Evolutionary conservation across 37 sponge, comb jelly and placozoan genomes (phyloP).

Genomic region (Crambe crambe): DNA sequence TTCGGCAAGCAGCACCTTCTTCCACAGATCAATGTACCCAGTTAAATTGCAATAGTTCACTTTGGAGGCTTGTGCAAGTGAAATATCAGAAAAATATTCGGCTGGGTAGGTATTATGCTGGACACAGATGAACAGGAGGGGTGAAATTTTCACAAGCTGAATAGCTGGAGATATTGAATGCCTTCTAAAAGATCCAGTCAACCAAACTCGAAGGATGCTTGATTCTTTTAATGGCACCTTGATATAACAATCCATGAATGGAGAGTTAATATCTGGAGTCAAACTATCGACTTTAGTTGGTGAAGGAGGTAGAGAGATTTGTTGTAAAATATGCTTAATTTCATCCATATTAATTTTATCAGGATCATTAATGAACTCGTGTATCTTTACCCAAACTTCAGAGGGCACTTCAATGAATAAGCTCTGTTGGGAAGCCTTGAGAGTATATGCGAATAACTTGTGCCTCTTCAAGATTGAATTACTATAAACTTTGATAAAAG

Average conservation of each 20-base stretch:
- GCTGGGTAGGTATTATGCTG: constrained; percentile 63
- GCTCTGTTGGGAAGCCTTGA: too few relatives aligned
- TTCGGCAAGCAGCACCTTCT: constrained; percentile 62
- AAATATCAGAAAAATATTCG: constrained; percentile 53
- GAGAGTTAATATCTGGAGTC: too few relatives aligned
- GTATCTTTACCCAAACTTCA: constrained; percentile 11
- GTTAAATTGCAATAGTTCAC: constrained; percentile 9
- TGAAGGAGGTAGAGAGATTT: too few relatives aligned
- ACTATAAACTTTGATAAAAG: too few relatives aligned
- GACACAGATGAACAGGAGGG: constrained; percentile 41
- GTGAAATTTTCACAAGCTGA: constrained; percentile 50
- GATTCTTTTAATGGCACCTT: not conserved
- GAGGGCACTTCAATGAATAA: not conserved
- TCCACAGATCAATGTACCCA: constrained; percentile 63
- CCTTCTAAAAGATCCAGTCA: constrained; percentile 30
- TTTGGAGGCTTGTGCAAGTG: constrained; percentile 48
- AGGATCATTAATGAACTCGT: constrained; percentile 17
- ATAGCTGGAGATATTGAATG: constrained; percentile 32
- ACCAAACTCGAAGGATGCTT: constrained; percentile 40
- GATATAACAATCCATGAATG: not conserved
- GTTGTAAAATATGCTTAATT: not conserved
- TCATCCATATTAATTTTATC: too few relatives aligned
- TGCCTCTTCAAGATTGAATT: too few relatives aligned
- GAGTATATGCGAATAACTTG: too few relatives aligned
- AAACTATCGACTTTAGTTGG: too few relatives aligned